Evolutionary conservation across 2,888 invertebrate genomes (phyloP), one percentile per base, ranked within the genome.

Genomic region (Balanococcus diminutus): DNA sequence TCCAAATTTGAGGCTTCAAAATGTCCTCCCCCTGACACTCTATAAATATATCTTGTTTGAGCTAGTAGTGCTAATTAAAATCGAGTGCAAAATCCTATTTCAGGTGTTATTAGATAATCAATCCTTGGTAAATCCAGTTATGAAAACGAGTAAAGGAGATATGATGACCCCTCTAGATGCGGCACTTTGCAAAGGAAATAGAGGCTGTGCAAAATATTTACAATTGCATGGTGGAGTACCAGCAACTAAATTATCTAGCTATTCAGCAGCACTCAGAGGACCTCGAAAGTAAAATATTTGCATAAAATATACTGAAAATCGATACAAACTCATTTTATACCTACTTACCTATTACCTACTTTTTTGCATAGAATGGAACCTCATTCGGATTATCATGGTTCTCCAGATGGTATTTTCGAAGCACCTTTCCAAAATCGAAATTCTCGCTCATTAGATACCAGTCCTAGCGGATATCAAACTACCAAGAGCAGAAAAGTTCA

Each of bases 161-260:
- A 93, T 95, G 84, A 93, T 97, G 91, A 98, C 98, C 0, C 96
- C 98, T 0, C 91, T 98, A 88, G 98, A 98, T 90, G 96, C 97
- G 87, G 97, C 98, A 0, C 91, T 97, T 5, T 94, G 94, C 88
- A 93, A 95, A 87, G 96, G 96, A 0, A 95, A 96, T 89, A 92
- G 96, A 86, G 96, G 97, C 1, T 96, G 96, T 84, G 98, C 98
- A 36, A 98, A 98, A 90, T 96, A 96, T 90, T 91, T 98, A 81
- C 96, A 97, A 90, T 93, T 96, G 89, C 95, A 97, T 89, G 97
- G 97, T 5, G 97, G 96, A 0, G 92, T 95, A 51, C 96, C 97
- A 0, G 95, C 96, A 4, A 93, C 92, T 84, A 93, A 95, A 89
- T 90, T 96, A 81, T 89, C 90, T 82, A 88, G 86, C n/a, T 46